Conservation (phyloP, 2,797 vertebrate species). For the Borostomias antarcticus region DNA sequence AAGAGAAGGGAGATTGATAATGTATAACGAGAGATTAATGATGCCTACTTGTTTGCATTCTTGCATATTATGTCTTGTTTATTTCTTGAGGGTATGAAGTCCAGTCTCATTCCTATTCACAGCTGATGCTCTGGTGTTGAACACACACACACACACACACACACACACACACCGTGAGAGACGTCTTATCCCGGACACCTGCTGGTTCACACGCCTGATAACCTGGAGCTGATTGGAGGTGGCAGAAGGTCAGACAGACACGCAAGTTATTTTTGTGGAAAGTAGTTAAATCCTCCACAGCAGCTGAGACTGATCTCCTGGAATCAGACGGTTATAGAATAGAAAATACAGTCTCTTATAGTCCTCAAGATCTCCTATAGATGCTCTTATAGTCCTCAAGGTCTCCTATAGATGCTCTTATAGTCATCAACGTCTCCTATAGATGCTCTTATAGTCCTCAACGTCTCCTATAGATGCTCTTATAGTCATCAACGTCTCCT, state of each 20-base stretch:
- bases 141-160: background rate
- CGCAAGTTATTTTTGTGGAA: background rate
- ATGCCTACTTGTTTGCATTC: no score
- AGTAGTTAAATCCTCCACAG: background rate
- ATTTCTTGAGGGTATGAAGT: background rate
- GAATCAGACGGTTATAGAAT: background rate
- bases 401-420: no score
- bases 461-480: no score
- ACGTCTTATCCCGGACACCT: conserved; percentile 60
- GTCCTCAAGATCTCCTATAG: background rate
- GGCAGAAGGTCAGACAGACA: conserved; percentile 67
- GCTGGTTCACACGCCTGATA: conserved; percentile 55
- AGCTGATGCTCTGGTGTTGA: conserved; percentile 47
- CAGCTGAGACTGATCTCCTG: background rate
- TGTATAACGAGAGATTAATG: no score
- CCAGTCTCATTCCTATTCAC: background rate
- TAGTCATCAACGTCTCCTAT: no score
- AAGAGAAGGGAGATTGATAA: no score
- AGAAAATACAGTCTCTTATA: background rate
- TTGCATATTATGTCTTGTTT: background rate
- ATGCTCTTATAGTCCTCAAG: background rate
- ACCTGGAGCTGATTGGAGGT: conserved; percentile 66
- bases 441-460: no score
- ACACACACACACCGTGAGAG: conserved; percentile 14
- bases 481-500: no score